Percentiles rank a stretch among this genome's conserved stretches.
These are phyloP conservation scores for Meleagris gallopavo DNA, from an alignment of 2,113 vertebrate genomes.

Conservation along the genomic window DNA sequence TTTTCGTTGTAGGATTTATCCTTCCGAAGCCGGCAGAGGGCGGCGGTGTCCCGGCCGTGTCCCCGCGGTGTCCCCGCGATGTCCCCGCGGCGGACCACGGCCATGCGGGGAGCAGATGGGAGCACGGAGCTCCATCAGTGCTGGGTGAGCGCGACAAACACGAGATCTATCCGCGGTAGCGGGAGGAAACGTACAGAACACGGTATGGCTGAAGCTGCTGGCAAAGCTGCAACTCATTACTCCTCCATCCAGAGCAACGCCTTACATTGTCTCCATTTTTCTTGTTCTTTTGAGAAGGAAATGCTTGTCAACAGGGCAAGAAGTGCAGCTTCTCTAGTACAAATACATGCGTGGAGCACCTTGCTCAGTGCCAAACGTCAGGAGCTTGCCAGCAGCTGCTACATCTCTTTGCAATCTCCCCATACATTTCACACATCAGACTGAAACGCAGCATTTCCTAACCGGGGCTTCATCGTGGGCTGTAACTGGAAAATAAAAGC, in stretches of 20 bases:
- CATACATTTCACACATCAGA: background rate
- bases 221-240: conserved; percentile 29
- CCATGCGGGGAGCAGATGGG: background rate
- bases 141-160: background rate
- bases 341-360: conserved; percentile 22
- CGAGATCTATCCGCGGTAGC: conserved; percentile 17
- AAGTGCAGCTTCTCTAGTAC: background rate
- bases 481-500: background rate
- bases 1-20: no score
- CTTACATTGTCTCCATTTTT: conserved; percentile 39
- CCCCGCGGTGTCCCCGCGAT: background rate
- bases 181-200: background rate
- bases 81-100: background rate
- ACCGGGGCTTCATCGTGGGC: background rate
- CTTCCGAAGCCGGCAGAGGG: background rate
- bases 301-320: background rate
- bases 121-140: background rate
- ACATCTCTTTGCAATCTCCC: conserved; percentile 3
- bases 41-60: background rate
- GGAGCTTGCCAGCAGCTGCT: conserved; percentile 22
- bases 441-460: background rate
- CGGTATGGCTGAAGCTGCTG: background rate
- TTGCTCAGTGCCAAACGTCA: conserved; percentile 9
- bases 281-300: background rate
- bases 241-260: conserved; percentile 13